Percentiles rank a stretch among this genome's conserved stretches.
These are phyloP conservation scores for Actinia tenebrosa DNA, from an alignment of 64 coral and sea anemone genomes.

Conservation along the genomic window DNA sequence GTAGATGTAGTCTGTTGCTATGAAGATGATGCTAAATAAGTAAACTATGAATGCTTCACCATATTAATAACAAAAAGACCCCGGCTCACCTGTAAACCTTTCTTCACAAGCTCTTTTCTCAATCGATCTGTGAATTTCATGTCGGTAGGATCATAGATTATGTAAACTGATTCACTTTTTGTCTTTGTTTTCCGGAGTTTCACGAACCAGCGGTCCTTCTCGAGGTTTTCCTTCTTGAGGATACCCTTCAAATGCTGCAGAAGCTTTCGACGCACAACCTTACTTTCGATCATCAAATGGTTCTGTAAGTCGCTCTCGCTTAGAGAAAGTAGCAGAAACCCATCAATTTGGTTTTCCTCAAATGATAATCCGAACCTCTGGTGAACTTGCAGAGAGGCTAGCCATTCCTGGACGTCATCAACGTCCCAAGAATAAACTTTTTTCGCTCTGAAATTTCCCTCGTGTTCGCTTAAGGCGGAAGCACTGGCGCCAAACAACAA, in stretches of 20 bases:
- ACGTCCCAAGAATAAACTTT: slow-evolving; percentile 57
- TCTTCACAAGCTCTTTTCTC: slow-evolving; percentile 51
- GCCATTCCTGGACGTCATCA: slow-evolving; percentile 88
- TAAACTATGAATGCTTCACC: neutral
- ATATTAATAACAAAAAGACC: neutral
- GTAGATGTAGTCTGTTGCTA: neutral
- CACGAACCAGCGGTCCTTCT: slow-evolving; percentile 58
- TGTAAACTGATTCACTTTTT: slow-evolving; percentile 66
- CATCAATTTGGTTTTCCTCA: slow-evolving; percentile 93
- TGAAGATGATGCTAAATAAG: neutral
- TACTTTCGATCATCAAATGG: slow-evolving; percentile 75
- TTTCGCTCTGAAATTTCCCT: slow-evolving; percentile 47
- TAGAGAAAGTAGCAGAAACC: slow-evolving; percentile 64
- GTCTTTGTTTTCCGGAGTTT: slow-evolving; percentile 68
- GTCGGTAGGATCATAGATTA: slow-evolving; percentile 81
- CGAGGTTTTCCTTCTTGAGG: slow-evolving; percentile 52
- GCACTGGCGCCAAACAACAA: slow-evolving; percentile 58
- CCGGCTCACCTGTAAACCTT: slow-evolving; percentile 54
- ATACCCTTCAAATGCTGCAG: slow-evolving; percentile 61
- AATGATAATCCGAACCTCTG: slow-evolving; percentile 75
- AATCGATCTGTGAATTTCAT: slow-evolving; percentile 45
- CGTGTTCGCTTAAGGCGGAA: slow-evolving; percentile 38
- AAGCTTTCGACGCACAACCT: slow-evolving; percentile 62
- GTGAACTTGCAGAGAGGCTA: slow-evolving; percentile 72
- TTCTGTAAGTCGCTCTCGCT: slow-evolving; percentile 54